Evolutionary conservation across 2,797 vertebrate genomes (phyloP).

Genomic region (Erithacus rubecula): DNA sequence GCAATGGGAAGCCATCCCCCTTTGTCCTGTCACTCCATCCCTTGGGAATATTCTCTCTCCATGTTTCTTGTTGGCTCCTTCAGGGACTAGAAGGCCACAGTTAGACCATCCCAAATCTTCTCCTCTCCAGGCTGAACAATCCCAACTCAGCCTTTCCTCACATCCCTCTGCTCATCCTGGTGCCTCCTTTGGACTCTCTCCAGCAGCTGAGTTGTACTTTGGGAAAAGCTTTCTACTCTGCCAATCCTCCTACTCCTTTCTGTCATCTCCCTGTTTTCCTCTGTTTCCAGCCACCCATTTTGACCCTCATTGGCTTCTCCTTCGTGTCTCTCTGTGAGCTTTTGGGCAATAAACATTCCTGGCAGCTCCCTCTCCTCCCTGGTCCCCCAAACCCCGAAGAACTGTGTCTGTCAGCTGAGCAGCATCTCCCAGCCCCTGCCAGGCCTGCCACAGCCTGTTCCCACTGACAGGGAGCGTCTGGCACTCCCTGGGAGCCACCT

Average conservation of each 20-base stretch:
- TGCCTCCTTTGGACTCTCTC: background rate
- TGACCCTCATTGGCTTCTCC: background rate
- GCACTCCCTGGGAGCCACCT: background rate
- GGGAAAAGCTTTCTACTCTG: background rate
- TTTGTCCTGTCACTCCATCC: accelerated
- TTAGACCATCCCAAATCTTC: background rate
- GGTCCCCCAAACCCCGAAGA: background rate
- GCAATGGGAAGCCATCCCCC: background rate
- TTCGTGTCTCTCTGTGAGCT: background rate
- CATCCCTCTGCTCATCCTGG: background rate
- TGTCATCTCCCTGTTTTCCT: background rate
- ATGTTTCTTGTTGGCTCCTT: accelerated
- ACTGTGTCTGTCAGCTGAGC: background rate
- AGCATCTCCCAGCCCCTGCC: background rate
- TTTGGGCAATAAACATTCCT: background rate
- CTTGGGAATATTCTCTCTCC: background rate
- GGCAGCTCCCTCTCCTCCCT: background rate
- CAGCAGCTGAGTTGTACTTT: background rate
- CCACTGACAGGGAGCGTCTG: background rate
- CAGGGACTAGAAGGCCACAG: accelerated
- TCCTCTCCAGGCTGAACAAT: background rate
- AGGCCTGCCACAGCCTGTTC: background rate
- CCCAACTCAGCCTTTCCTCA: background rate
- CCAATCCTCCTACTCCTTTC: background rate
- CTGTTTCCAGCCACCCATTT: background rate